Evolutionary conservation across 2,888 invertebrate genomes (phyloP).

Genomic region (Hololepta plana): DNA sequence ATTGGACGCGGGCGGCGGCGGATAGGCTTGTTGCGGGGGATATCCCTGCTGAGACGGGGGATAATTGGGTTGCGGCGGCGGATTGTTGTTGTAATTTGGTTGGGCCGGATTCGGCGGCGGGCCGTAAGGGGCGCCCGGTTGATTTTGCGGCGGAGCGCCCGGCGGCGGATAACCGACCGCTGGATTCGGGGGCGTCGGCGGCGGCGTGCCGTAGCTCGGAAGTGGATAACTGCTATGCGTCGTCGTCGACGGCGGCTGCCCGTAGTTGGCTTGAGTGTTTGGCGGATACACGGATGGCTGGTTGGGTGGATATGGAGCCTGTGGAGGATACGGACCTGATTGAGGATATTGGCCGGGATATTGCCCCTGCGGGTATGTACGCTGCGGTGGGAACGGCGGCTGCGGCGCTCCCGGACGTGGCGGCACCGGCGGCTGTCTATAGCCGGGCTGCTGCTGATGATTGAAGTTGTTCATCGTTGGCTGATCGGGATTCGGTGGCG

Average conservation of each 20-base stretch:
- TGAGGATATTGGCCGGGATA: constrained; percentile 46
- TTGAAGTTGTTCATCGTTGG: constrained; percentile 23
- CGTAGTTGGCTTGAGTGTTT: constrained; percentile 37
- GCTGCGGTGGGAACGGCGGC: constrained; percentile 48
- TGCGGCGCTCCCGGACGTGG: constrained; percentile 38
- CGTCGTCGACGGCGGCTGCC: constrained; percentile 40
- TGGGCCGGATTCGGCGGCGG: constrained; percentile 23
- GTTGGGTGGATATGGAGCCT: constrained; percentile 43
- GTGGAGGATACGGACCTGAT: constrained; percentile 48
- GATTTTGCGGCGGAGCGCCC: constrained; percentile 19
- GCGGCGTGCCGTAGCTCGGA: constrained; percentile 25
- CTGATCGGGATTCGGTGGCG: constrained; percentile 22
- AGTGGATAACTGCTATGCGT: constrained; percentile 38
- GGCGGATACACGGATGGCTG: constrained; percentile 49
- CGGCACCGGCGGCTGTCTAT: constrained; percentile 33
- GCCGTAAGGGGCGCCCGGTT: constrained; percentile 19
- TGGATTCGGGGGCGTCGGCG: constrained; percentile 16
- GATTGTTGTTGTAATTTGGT: constrained; percentile 15
- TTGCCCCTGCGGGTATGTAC: constrained; percentile 49
- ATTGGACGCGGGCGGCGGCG: constrained; percentile 34
- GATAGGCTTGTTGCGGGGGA: constrained; percentile 32
- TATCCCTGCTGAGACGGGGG: constrained; percentile 12
- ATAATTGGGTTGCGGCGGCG: constrained; percentile 7
- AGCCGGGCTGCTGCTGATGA: constrained; percentile 28
- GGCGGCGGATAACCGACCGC: constrained; percentile 27